Conservation (phyloP, 2,113 vertebrate genomes). For the Carassius carassius region DNA sequence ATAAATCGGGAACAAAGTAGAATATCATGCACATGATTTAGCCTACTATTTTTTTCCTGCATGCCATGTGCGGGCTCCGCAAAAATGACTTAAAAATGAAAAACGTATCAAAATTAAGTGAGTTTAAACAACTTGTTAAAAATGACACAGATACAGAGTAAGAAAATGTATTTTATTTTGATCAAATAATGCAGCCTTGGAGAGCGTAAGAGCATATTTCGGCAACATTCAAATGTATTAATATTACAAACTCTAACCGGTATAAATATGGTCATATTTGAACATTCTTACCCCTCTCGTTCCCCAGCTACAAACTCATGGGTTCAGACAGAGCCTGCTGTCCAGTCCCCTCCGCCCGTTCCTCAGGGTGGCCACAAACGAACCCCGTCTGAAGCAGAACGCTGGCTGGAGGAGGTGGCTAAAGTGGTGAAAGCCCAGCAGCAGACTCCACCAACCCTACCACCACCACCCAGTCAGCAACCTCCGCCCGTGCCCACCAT, state of each 20-base stretch:
- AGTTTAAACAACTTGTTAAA: too few species aligned
- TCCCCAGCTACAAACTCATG: slow-evolving; percentile 65
- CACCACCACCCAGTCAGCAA: slow-evolving; percentile 66
- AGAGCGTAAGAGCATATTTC: too few species aligned
- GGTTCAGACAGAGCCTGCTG: slow-evolving; percentile 68
- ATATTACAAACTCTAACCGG: neutral
- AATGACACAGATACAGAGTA: too few species aligned
- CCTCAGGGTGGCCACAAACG: slow-evolving; percentile 82
- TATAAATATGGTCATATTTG: slow-evolving; percentile 60
- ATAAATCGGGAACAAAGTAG: too few species aligned
- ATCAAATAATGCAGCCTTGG: too few species aligned
- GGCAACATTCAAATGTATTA: too few species aligned
- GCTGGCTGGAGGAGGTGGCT: slow-evolving; percentile 90
- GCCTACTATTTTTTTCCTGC: too few species aligned
- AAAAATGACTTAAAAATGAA: too few species aligned
- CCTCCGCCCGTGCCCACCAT: slow-evolving; percentile 61
- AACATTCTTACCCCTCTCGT: neutral
- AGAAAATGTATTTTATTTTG: too few species aligned
- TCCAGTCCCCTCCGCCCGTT: slow-evolving; percentile 70
- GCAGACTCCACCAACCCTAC: slow-evolving; percentile 68
- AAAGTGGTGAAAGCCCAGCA: slow-evolving; percentile 82
- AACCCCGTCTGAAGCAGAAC: slow-evolving; percentile 88
- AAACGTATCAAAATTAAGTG: too few species aligned
- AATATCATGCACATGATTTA: too few species aligned
- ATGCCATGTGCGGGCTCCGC: too few species aligned